Conservation (phyloP, 2,888 invertebrate genomes). For the Watsonalla cultraria region DNA sequence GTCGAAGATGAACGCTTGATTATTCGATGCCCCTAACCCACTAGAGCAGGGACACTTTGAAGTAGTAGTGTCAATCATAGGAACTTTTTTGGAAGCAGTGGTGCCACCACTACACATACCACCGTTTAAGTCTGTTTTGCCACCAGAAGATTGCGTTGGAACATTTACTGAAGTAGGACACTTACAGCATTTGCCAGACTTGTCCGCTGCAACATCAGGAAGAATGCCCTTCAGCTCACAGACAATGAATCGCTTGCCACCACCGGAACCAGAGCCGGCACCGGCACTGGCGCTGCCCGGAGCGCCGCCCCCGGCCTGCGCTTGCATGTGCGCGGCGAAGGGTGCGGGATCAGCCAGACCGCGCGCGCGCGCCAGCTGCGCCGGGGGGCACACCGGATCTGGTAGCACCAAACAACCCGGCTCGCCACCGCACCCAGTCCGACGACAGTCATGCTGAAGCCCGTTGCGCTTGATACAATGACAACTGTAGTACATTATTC, state of each 20-base stretch:
- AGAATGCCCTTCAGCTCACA: constrained; percentile 64
- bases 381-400: constrained; percentile 76
- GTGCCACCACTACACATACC: constrained; percentile 20
- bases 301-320: constrained; percentile 35
- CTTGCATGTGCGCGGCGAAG: constrained; percentile 45
- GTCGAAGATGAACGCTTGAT: constrained; percentile 40
- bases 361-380: constrained; percentile 66
- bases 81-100: constrained; percentile 6
- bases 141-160: constrained; percentile 13
- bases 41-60: constrained; percentile 29
- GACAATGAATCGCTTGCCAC: constrained; percentile 65
- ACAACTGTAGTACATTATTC: constrained; percentile 77
- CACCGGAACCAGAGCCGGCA: constrained; percentile 27
- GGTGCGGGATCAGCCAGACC: constrained; percentile 61
- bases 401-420: constrained; percentile 74
- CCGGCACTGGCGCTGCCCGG: constrained; percentile 25
- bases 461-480: constrained; percentile 80
- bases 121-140: constrained; percentile 7
- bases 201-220: constrained; percentile 38
- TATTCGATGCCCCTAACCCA: constrained; percentile 13
- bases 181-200: constrained; percentile 63
- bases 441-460: constrained; percentile 78
- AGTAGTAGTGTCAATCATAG: constrained; percentile 6
- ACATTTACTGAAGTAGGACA: constrained; percentile 29
- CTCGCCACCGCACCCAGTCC: constrained; percentile 74